A percentile compares a stretch with the other conserved stretches of the same genome.
Conservation (phyloP, 2,888 invertebrate species). For the Leucophenga montana region DNA sequence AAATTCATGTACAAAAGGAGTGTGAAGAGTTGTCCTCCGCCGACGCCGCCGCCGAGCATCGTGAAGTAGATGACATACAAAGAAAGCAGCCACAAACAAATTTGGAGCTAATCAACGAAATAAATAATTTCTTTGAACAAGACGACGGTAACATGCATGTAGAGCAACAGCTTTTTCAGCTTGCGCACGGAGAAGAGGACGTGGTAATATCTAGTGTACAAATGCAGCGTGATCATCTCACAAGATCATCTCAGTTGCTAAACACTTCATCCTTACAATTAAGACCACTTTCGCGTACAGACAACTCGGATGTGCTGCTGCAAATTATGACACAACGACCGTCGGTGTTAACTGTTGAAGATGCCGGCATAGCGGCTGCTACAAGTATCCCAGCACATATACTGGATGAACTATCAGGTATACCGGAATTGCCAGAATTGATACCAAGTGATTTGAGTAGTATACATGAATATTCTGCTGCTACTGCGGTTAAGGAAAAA, state of each 20-base stretch:
- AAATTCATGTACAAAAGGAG: slow-evolving; percentile 39
- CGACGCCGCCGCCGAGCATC: too few relatives aligned
- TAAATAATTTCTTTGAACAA: too few relatives aligned
- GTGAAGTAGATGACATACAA: too few relatives aligned
- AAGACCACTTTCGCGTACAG: not conserved
- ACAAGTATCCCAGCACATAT: not conserved
- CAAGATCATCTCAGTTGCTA: too few relatives aligned
- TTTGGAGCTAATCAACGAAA: not conserved
- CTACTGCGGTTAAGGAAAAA: not conserved
- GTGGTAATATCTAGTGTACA: too few relatives aligned
- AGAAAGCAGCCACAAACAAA: too few relatives aligned
- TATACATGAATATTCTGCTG: not conserved
- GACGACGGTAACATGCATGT: too few relatives aligned
- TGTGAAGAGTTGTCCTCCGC: not conserved
- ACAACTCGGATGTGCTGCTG: not conserved
- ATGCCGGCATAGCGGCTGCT: too few relatives aligned
- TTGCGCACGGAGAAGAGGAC: too few relatives aligned
- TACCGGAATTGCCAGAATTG: slow-evolving; percentile 11
- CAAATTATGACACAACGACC: not conserved
- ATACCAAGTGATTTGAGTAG: not conserved
- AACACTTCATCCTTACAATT: too few relatives aligned
- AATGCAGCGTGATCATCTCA: not conserved
- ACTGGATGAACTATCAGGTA: not conserved
- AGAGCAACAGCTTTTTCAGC: too few relatives aligned
- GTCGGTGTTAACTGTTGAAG: slow-evolving; percentile 1